These are phyloP conservation scores for Pteronotus mesoamericanus DNA, from an alignment of 2,797 vertebrate species.

Conservation along the genomic window DNA sequence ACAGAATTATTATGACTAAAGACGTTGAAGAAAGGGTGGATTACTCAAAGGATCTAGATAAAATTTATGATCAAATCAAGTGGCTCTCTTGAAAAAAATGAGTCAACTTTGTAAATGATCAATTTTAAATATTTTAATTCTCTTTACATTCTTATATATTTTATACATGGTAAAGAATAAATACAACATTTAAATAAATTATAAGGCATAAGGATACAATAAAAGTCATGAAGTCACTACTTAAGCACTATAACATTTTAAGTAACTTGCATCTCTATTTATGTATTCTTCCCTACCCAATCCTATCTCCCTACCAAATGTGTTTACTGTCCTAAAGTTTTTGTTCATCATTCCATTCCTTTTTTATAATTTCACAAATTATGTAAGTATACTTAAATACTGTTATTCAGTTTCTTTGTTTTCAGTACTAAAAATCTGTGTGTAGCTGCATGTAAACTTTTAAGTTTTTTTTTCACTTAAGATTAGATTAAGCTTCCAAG, in stretches of 20 bases:
- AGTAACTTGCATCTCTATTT: not conserved
- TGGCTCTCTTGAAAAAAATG: not conserved
- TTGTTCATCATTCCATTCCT: not conserved
- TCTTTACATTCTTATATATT: not conserved
- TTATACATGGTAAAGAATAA: not conserved
- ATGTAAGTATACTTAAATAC: not conserved
- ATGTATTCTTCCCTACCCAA: not conserved
- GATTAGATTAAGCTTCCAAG: not conserved
- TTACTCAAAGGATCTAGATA: not conserved
- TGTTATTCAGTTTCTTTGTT: not conserved
- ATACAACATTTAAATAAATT: not conserved
- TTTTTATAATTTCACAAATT: not conserved
- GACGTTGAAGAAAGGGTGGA: not conserved
- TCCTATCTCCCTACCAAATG: not conserved
- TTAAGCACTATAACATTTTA: not conserved
- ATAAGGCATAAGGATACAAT: not conserved
- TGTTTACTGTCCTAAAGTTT: not conserved
- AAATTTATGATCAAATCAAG: conserved; percentile 15
- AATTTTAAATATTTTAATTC: not conserved
- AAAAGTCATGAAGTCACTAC: conserved; percentile 4
- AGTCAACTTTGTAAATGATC: not conserved
- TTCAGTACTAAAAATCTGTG: not conserved
- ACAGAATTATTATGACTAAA: not conserved
- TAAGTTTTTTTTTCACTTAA: not conserved
- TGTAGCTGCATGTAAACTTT: not conserved